Conservation (phyloP, 1,140 invertebrate genomes). For the Prorops nasuta region DNA sequence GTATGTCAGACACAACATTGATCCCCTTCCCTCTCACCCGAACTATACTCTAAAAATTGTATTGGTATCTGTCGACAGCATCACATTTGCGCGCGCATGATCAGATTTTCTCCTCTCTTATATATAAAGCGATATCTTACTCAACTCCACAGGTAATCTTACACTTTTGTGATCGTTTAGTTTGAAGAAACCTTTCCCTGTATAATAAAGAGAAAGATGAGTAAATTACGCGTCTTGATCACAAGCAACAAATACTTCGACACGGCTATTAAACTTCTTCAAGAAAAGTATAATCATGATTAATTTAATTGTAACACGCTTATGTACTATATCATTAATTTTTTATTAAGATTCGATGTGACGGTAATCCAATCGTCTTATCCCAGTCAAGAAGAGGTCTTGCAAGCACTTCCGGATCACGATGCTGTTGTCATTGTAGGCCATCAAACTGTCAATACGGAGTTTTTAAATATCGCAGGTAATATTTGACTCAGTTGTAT, state of each 20-base stretch:
- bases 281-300: conserved; percentile 20
- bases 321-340: neutral
- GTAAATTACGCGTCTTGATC: conserved; percentile 46
- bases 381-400: conserved; percentile 25
- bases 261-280: conserved; percentile 48
- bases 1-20: no score
- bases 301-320: neutral
- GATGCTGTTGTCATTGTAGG: conserved; percentile 39
- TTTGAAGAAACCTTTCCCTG: neutral
- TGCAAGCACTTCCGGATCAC: conserved; percentile 35
- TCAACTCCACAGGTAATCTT: no score
- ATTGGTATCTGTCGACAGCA: no score
- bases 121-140: conserved; percentile 4
- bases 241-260: conserved; percentile 49
- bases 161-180: neutral
- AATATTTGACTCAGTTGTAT: conserved; percentile 3
- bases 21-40: no score
- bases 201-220: conserved; percentile 19
- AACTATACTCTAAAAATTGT: no score
- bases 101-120: neutral
- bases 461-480: conserved; percentile 45
- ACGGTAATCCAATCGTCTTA: conserved; percentile 31
- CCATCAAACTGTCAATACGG: conserved; percentile 33
- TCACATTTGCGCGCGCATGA: conserved; percentile 1
- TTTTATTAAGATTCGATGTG: conserved; percentile 35